A percentile compares a stretch with the other conserved stretches of the same genome.
Conservation (phyloP, 2,797 vertebrate genomes). For the Sebastes elongatus region DNA sequence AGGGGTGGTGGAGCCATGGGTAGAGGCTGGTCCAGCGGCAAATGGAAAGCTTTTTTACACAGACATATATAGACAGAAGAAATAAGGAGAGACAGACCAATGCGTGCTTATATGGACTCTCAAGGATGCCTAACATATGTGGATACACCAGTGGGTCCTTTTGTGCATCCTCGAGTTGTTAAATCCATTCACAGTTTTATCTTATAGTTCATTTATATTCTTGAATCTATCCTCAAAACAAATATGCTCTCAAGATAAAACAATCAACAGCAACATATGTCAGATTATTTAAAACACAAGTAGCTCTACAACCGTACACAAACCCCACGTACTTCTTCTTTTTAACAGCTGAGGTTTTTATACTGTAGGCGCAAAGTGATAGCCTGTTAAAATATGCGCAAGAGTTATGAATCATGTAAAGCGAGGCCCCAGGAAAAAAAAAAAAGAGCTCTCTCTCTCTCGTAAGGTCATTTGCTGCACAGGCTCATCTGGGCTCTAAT, state of each 20-base stretch:
- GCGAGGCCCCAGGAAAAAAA: slow-evolving; percentile 69
- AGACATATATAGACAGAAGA: slow-evolving; percentile 75
- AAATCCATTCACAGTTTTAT: neutral
- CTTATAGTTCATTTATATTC: neutral
- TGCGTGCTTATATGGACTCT: slow-evolving; percentile 67
- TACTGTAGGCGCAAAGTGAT: slow-evolving; percentile 74
- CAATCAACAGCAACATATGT: slow-evolving; percentile 13
- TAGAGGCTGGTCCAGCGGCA: slow-evolving; percentile 79
- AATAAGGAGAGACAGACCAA: slow-evolving; percentile 77
- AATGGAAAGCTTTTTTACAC: slow-evolving; percentile 81
- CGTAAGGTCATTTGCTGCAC: slow-evolving; percentile 84
- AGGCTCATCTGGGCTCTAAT: slow-evolving; percentile 86
- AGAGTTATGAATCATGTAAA: slow-evolving; percentile 83
- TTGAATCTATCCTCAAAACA: neutral
- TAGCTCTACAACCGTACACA: slow-evolving; percentile 28
- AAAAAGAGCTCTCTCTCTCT: slow-evolving; percentile 68
- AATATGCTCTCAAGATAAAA: neutral
- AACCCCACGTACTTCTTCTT: slow-evolving; percentile 9
- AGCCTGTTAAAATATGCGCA: slow-evolving; percentile 79
- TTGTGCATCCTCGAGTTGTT: slow-evolving; percentile 1
- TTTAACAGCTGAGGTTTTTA: slow-evolving; percentile 59
- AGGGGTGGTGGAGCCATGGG: slow-evolving; percentile 77
- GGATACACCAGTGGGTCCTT: neutral
- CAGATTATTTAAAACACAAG: slow-evolving; percentile 1
- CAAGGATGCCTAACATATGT: slow-evolving; percentile 31